A percentile compares a stretch with the other conserved stretches of the same genome.
phyloP scores from a whole-genome alignment of 2,888 invertebrate genomes.

The Dryobota labecula region DNA sequence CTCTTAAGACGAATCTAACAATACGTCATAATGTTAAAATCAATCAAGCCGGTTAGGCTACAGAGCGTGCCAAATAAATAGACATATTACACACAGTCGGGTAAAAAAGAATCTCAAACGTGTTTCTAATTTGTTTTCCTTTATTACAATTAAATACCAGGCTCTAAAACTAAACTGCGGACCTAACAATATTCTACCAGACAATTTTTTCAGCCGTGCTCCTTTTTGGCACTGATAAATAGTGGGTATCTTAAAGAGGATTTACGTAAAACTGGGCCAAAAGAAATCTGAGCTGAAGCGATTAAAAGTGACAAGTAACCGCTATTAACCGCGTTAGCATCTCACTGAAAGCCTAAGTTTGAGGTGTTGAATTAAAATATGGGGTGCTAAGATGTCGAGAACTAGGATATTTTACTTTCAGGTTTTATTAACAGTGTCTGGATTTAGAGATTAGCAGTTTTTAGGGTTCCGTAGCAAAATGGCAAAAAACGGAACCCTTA shows the following conservation, averaged over 20 bases:
- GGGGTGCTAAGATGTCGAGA: constrained; percentile 2
- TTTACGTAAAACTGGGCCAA: constrained; percentile 58
- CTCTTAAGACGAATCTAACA: no score
- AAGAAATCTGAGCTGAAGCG: constrained; percentile 61
- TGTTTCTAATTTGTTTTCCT: neutral
- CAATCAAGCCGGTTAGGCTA: neutral
- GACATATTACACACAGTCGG: neutral
- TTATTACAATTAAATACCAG: neutral
- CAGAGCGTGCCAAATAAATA: neutral
- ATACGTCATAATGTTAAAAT: neutral
- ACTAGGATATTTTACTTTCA: constrained; percentile 11
- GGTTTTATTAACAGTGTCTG: neutral
- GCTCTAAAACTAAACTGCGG: constrained; percentile 25
- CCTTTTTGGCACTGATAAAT: constrained; percentile 61
- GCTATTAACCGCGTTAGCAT: constrained; percentile 59
- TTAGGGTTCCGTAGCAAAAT: no score
- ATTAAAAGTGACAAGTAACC: constrained; percentile 64
- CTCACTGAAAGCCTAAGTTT: constrained; percentile 23
- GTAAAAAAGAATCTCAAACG: neutral
- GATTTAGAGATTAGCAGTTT: neutral
- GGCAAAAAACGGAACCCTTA: no score
- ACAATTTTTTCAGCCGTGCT: constrained; percentile 34
- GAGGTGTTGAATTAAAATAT: constrained; percentile 39
- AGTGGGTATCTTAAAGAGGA: constrained; percentile 54
- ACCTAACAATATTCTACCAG: constrained; percentile 33